Evolutionary conservation across 2,888 invertebrate species (phyloP).

Genomic region (Euspilapteryx auroguttella): DNA sequence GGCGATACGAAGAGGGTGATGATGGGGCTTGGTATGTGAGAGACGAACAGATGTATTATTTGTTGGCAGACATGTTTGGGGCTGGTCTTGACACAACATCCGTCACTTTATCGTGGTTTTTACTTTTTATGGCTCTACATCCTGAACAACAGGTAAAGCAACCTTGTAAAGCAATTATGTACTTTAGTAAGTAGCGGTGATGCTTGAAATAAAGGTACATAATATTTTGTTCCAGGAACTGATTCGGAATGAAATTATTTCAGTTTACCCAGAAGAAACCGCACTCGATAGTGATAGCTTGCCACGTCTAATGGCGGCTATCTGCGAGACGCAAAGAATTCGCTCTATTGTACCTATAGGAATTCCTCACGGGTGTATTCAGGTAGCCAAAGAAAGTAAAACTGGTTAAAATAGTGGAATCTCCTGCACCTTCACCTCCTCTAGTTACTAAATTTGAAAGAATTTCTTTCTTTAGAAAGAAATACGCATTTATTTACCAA

Average conservation of each 20-base stretch:
- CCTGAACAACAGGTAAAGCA: constrained; percentile 63
- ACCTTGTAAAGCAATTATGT: too few relatives aligned
- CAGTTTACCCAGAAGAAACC: constrained; percentile 46
- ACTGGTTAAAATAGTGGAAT: too few relatives aligned
- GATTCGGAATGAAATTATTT: constrained; percentile 60
- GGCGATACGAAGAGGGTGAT: constrained; percentile 33
- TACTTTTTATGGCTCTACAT: constrained; percentile 74
- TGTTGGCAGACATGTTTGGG: constrained; percentile 82
- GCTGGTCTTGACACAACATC: constrained; percentile 85
- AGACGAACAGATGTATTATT: constrained; percentile 70
- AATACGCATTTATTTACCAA: too few relatives aligned
- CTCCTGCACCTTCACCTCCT: too few relatives aligned
- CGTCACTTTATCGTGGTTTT: constrained; percentile 79
- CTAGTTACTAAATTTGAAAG: too few relatives aligned
- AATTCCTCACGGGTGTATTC: constrained; percentile 76
- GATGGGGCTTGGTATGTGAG: constrained; percentile 55
- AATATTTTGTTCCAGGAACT: constrained; percentile 56
- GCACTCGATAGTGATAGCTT: constrained; percentile 58
- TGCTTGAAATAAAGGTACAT: too few relatives aligned
- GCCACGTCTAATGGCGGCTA: constrained; percentile 70
- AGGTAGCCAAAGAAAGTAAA: too few relatives aligned
- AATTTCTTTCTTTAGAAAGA: too few relatives aligned
- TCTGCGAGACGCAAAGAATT: constrained; percentile 78
- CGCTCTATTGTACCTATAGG: constrained; percentile 81
- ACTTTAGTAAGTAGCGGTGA: too few relatives aligned